Conservation (phyloP, 1,140 invertebrate genomes). For the Conopomorpha cramerella region DNA sequence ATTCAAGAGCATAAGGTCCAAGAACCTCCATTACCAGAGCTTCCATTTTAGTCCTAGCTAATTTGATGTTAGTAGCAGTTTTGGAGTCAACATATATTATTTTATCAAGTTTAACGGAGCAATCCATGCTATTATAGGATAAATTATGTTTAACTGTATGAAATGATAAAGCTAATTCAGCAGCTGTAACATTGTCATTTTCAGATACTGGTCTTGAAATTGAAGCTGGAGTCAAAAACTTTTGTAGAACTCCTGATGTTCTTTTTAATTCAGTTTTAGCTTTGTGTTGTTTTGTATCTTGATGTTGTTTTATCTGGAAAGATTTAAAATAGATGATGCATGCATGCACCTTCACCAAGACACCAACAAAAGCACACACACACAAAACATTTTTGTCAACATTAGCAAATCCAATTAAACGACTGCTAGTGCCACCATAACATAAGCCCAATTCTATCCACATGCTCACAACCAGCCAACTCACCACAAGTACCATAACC, state of each 20-base stretch:
- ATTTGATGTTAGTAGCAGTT: conserved; percentile 1
- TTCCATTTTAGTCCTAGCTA: conserved; percentile 2
- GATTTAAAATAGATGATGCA: conserved; percentile 1
- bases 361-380: not conserved
- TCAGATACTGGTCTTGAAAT: conserved; percentile 1
- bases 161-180: conserved; percentile 1
- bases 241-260: conserved; percentile 1
- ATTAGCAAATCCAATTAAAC: not conserved
- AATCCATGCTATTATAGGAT: too few species aligned
- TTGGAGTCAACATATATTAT: not conserved
- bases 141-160: conserved; percentile 2
- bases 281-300: conserved; percentile 2
- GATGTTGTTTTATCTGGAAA: conserved; percentile 2
- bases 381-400: conserved; percentile 1
- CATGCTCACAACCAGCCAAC: conserved; percentile 1
- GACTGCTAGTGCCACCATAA: not conserved
- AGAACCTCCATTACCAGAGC: not conserved
- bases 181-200: conserved; percentile 3
- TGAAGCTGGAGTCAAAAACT: conserved; percentile 1
- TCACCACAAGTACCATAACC: not conserved
- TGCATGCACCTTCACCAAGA: conserved; percentile 1
- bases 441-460: not conserved
- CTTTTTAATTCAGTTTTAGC: conserved; percentile 1
- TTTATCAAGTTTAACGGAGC: conserved; percentile 1
- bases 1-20: conserved; percentile 1